Base-by-base conservation (phyloP, 2,888 invertebrate genomes). In the Drepana falcataria region DNA sequence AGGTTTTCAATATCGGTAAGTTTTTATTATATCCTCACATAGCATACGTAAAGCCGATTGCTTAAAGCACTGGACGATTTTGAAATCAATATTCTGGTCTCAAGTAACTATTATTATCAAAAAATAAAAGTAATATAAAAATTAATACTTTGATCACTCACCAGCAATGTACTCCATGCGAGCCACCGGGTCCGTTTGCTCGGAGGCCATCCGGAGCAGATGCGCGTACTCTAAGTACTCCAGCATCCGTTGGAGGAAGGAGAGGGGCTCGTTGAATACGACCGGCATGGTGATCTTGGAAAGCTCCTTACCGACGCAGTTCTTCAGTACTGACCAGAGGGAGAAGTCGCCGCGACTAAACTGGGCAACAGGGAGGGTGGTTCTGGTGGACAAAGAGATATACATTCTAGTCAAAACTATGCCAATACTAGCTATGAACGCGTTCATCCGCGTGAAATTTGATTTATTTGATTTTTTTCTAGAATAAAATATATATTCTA, bases 271-370 rank as follows among this genome's bases (percentile, higher is more conserved):
- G 90, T 98, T 99, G 92, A 98, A 97, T 65, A 96, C 95, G 64
- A 98, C 97, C 60, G 98, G 98, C 97, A 98, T 98, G 47, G 98
- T 96, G 85, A 98, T 97, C 92, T 98, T 98, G 79, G 97, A 97
- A 67, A 98, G 92, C 87, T 98, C 98, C 91, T 96, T 96, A 75
- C 96, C 96, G 68, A 97, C 96, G 85, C 96, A 96, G 88, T 96
- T 96, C 91, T 97, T 97, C 73, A 97, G 92, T 66, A 97, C 96
- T 61, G 96, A 96, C 97, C 97, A 97, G 69, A 97, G 94, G 79
- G 95, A 96, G 88, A 96, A 95, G 83, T 96, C 95, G 86, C 95
- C 95, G 71, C 94, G 93, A 77, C 93, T 93, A 81, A 94, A 93
- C 92, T 95, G 95, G 71, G 94, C 93, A 80, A 94, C 94, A 74